Base-by-base conservation (phyloP, 2,888 invertebrate genomes). In the Euphydryas editha region DNA sequence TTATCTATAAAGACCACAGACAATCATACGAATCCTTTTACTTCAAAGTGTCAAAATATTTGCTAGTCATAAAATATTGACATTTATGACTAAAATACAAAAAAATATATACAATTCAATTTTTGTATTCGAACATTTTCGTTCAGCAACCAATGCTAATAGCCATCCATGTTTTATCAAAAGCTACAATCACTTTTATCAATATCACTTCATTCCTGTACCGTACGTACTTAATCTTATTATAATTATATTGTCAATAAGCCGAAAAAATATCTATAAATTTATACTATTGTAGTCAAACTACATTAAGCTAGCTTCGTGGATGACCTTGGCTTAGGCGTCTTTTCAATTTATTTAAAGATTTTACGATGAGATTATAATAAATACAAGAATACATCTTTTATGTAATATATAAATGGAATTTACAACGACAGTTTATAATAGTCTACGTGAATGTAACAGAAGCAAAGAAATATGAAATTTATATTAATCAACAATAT, bases 201-300 rank as follows among this genome's bases (percentile, higher is more conserved):
- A 47, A 60, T 69, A 71, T 72, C 73, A 71, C 73, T 70, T 73
- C 61, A 59, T 70, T 62, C 62, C 70, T 65, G 69, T 70, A 73
- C 62, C 65, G 63, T 63, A 47, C 15, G 30, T 30, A 30, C 42
- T 59, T 39, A 37, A 63, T 69, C 64, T 67, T 58, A 36, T 70
- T 59, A 65, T 67, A n/a, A n/a, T n/a, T n/a, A 71, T 65, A 58
- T 69, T 65, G 63, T 61, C 65, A 61, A 72, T 73, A 66, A 73
- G 73, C 70, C 70, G 69, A 73, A 71, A 72, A 73, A 70, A 66
- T 66, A 51, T 39, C 37, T 75, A 73, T 72, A 74, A 72, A 72
- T 74, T 74, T 74, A 73, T 49, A 69, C 73, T 75, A 78, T 54
- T 69, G 84, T 85, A 87, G 86, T 86, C 79, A 79, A 55, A 87